Percentiles rank a stretch among this genome's conserved stretches.
These are phyloP conservation scores for Pandemis cinnamomeana DNA, from an alignment of 2,888 invertebrate genomes.

Conservation along the genomic window DNA sequence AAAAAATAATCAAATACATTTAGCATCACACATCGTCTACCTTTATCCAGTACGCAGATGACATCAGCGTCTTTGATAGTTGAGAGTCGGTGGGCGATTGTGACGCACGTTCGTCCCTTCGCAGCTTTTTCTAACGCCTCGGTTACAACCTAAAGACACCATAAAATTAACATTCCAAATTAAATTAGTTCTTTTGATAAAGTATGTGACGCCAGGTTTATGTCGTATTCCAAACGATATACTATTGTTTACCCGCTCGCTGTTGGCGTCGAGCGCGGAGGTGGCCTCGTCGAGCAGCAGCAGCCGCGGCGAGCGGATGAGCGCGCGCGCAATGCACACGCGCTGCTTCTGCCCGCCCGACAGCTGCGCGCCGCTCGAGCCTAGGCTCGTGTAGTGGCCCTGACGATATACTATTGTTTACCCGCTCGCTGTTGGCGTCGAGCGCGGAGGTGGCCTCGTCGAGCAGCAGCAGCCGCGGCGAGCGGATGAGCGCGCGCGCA, in stretches of 20 bases:
- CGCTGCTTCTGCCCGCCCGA: slow-evolving; percentile 92
- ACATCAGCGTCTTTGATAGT: slow-evolving; percentile 93
- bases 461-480: slow-evolving; percentile 86
- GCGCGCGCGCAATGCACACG: slow-evolving; percentile 90
- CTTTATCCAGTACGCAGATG: slow-evolving; percentile 93
- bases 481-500: slow-evolving; percentile 87
- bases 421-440: slow-evolving; percentile 89
- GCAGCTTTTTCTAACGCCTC: slow-evolving; percentile 93
- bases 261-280: slow-evolving; percentile 87
- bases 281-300: slow-evolving; percentile 89
- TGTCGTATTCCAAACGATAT: too few species aligned
- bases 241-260: slow-evolving; percentile 83
- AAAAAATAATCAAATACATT: background rate
- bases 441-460: slow-evolving; percentile 89
- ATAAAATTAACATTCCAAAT: too few species aligned
- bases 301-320: slow-evolving; percentile 87
- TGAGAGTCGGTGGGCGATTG: slow-evolving; percentile 94
- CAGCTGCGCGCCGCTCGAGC: slow-evolving; percentile 87
- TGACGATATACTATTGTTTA: slow-evolving; percentile 64
- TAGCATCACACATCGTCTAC: slow-evolving; percentile 63
- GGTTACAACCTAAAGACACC: slow-evolving; percentile 86
- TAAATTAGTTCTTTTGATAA: too few species aligned
- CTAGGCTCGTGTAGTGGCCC: slow-evolving; percentile 89
- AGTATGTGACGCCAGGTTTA: too few species aligned
- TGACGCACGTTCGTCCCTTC: slow-evolving; percentile 92